Conservation (phyloP, 2,888 invertebrate genomes). For the Melinaea menophilus region DNA sequence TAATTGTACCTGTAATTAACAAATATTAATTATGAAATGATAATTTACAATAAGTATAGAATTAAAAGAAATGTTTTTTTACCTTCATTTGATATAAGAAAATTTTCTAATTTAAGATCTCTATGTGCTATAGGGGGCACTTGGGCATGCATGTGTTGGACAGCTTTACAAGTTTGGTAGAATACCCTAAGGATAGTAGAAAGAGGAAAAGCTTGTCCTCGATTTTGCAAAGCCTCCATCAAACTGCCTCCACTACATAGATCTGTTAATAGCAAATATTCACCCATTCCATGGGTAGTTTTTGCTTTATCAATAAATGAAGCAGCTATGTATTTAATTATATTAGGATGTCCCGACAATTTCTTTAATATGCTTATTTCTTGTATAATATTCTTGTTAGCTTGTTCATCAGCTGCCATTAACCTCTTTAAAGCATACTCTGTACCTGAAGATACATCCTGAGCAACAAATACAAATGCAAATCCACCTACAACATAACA, state of each 20-base stretch:
- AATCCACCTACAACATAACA: constrained; percentile 89
- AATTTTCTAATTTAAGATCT: constrained; percentile 98
- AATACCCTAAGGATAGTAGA: constrained; percentile 89
- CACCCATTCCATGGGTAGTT: constrained; percentile 88
- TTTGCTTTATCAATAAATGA: constrained; percentile 87
- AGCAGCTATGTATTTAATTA: constrained; percentile 93
- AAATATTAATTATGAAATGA: constrained; percentile 5
- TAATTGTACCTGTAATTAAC: constrained; percentile 78
- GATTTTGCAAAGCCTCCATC: constrained; percentile 80
- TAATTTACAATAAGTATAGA: constrained; percentile 6
- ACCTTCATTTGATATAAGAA: constrained; percentile 91
- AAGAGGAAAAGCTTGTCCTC: constrained; percentile 79
- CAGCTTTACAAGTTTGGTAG: constrained; percentile 93
- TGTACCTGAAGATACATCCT: constrained; percentile 90
- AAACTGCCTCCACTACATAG: constrained; percentile 91
- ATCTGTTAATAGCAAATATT: constrained; percentile 95
- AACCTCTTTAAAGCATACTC: constrained; percentile 96
- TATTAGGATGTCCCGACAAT: constrained; percentile 93
- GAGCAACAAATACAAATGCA: constrained; percentile 96
- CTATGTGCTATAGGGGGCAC: constrained; percentile 94
- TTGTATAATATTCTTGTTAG: constrained; percentile 86
- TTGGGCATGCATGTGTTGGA: constrained; percentile 95
- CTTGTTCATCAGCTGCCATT: constrained; percentile 89
- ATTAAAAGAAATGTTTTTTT: constrained; percentile 36
- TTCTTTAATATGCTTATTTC: constrained; percentile 92